Evolutionary conservation across 1,140 invertebrate genomes (phyloP).

Genomic region (Caenorhabditis tropicalis): DNA sequence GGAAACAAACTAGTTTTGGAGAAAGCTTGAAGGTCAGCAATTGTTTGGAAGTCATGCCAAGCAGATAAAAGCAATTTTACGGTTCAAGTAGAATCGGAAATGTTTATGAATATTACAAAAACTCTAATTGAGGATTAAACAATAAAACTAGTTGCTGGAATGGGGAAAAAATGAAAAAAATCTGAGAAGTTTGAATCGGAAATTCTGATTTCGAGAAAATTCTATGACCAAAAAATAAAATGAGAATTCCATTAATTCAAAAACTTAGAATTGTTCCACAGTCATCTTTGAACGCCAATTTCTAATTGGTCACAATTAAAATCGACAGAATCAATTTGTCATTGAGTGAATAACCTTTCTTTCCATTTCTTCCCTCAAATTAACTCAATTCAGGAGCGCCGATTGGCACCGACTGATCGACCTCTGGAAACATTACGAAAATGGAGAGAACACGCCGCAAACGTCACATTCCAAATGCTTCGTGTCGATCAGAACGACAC

Average conservation of each 20-base stretch:
- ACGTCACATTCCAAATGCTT: constrained; percentile 50
- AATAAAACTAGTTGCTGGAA: not conserved
- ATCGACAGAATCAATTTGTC: not conserved
- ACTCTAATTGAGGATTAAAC: too few species aligned
- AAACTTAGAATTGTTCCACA: too few species aligned
- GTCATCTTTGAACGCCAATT: not conserved
- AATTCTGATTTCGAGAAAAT: too few species aligned
- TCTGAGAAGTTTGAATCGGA: too few species aligned
- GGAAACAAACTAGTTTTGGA: not conserved
- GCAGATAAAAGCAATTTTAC: constrained; percentile 18
- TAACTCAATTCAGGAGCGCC: constrained; percentile 46
- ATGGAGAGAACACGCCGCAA: constrained; percentile 47
- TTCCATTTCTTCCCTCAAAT: not conserved
- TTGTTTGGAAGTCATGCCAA: not conserved
- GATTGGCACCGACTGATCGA: constrained; percentile 42
- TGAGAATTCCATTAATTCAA: too few species aligned
- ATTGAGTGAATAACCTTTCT: not conserved
- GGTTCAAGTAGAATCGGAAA: constrained; percentile 40
- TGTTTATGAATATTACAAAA: constrained; percentile 30
- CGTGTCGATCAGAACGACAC: constrained; percentile 19
- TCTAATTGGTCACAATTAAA: not conserved
- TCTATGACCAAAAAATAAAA: too few species aligned
- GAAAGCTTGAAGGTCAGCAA: constrained; percentile 9
- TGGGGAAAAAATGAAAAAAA: not conserved
- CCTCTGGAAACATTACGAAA: constrained; percentile 48